phyloP scores from a whole-genome alignment of 2,888 invertebrate genomes.

The Sesia apiformis region DNA sequence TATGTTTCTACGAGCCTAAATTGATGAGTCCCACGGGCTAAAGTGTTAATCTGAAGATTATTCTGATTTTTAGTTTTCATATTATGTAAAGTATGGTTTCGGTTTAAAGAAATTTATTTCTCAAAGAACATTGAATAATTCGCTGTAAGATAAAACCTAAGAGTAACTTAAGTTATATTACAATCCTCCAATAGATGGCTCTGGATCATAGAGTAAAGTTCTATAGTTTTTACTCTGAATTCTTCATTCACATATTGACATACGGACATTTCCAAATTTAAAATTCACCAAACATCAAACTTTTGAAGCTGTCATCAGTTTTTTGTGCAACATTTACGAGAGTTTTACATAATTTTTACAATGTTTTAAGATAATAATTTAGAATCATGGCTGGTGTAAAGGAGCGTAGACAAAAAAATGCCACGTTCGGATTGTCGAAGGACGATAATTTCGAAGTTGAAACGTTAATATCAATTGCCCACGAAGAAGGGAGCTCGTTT shows the following conservation, averaged over 20 bases:
- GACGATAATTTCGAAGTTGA: slow-evolving; percentile 39
- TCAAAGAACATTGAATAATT: too few relatives aligned
- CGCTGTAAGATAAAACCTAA: too few relatives aligned
- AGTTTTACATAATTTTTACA: slow-evolving; percentile 7
- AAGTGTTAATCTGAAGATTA: too few relatives aligned
- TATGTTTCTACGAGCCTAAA: too few relatives aligned
- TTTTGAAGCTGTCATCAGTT: not conserved
- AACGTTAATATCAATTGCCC: slow-evolving; percentile 9
- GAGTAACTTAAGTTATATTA: too few relatives aligned
- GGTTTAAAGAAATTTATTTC: too few relatives aligned
- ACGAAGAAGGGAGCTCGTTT: slow-evolving; percentile 42
- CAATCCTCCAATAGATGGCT: too few relatives aligned
- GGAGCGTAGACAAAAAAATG: slow-evolving; percentile 46
- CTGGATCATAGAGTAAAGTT: too few relatives aligned
- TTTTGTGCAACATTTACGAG: not conserved
- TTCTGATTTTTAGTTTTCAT: too few relatives aligned
- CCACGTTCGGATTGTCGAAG: slow-evolving; percentile 51
- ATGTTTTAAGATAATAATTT: slow-evolving; percentile 5
- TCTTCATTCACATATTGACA: not conserved
- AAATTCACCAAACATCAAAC: not conserved
- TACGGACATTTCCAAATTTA: not conserved
- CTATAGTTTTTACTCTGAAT: too few relatives aligned
- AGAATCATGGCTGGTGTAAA: slow-evolving; percentile 28
- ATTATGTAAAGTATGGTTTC: too few relatives aligned
- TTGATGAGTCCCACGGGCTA: too few relatives aligned